Percentiles rank a stretch among this genome's conserved stretches.
Conservation (phyloP, 2,888 invertebrate species). For the Athripsodes cinereus region DNA sequence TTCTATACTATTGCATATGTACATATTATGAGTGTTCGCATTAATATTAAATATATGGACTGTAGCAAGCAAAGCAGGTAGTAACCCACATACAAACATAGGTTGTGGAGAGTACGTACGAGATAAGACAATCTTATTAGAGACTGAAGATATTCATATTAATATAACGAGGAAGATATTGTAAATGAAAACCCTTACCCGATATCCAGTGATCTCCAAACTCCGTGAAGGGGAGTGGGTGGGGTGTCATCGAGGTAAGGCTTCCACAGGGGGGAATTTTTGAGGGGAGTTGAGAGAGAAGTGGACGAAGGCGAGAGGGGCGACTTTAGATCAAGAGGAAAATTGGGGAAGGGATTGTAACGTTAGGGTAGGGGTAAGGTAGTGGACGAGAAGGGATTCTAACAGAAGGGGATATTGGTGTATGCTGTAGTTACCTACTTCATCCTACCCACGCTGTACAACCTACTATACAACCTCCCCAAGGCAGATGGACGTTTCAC, state of each 20-base stretch:
- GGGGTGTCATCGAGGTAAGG: slow-evolving; percentile 9
- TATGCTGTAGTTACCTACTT: slow-evolving; percentile 24
- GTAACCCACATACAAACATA: no score
- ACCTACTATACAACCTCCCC: slow-evolving; percentile 8
- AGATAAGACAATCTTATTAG: neutral
- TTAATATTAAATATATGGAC: no score
- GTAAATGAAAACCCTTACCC: slow-evolving; percentile 9
- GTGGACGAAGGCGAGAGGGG: slow-evolving; percentile 3
- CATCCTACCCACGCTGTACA: neutral
- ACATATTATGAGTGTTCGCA: no score
- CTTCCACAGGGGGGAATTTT: slow-evolving; percentile 11
- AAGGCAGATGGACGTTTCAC: slow-evolving; percentile 55
- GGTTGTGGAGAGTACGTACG: neutral
- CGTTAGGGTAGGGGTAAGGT: slow-evolving; percentile 6
- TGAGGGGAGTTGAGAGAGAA: slow-evolving; percentile 1
- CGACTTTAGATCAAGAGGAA: slow-evolving; percentile 11
- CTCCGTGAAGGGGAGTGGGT: slow-evolving; percentile 3
- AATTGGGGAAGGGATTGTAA: slow-evolving; percentile 6
- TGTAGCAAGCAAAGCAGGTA: no score
- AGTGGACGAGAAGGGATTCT: neutral
- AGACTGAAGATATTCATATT: neutral
- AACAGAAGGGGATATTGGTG: slow-evolving; percentile 16
- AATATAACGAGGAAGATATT: neutral
- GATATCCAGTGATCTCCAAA: slow-evolving; percentile 15
- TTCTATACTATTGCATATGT: no score